Percentiles rank a stretch among this genome's conserved stretches.
Conservation (phyloP, 1,140 invertebrate genomes). For the Trypoxylus dichotomus region DNA sequence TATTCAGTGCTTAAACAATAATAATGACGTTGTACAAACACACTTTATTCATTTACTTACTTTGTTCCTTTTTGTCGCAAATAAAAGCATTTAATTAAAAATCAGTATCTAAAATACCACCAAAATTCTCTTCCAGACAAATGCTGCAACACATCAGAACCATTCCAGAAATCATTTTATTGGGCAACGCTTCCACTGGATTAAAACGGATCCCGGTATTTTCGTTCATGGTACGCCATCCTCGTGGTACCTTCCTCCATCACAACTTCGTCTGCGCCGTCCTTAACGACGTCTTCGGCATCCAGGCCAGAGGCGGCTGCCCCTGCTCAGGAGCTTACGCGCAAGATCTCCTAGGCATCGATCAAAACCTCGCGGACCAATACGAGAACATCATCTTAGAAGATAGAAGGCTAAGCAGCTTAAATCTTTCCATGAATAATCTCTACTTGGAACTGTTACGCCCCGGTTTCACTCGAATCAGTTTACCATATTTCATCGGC, state of each 20-base stretch:
- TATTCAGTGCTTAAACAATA: no score
- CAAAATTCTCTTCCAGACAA: conserved; percentile 59
- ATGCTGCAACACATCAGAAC: conserved; percentile 72
- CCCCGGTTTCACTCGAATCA: conserved; percentile 85
- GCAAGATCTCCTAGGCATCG: conserved; percentile 82
- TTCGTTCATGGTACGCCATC: conserved; percentile 83
- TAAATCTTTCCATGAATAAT: conserved; percentile 64
- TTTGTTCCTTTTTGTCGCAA: no score
- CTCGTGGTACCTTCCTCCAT: conserved; percentile 79
- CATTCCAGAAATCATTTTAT: conserved; percentile 76
- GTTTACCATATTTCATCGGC: conserved; percentile 83
- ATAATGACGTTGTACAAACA: no score
- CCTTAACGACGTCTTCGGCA: conserved; percentile 90
- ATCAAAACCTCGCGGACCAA: conserved; percentile 70
- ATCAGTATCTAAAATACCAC: not conserved
- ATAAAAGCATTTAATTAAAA: no score
- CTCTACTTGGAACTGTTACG: conserved; percentile 73
- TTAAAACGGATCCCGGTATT: conserved; percentile 77
- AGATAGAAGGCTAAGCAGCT: conserved; percentile 65
- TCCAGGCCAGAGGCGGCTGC: conserved; percentile 85
- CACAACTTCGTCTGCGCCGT: conserved; percentile 88
- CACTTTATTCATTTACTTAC: no score
- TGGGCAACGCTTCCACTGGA: conserved; percentile 70
- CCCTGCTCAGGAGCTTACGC: conserved; percentile 83
- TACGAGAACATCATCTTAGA: conserved; percentile 78